phyloP scores from a whole-genome alignment of 2,797 vertebrate species.

The Rhincodon typus region DNA sequence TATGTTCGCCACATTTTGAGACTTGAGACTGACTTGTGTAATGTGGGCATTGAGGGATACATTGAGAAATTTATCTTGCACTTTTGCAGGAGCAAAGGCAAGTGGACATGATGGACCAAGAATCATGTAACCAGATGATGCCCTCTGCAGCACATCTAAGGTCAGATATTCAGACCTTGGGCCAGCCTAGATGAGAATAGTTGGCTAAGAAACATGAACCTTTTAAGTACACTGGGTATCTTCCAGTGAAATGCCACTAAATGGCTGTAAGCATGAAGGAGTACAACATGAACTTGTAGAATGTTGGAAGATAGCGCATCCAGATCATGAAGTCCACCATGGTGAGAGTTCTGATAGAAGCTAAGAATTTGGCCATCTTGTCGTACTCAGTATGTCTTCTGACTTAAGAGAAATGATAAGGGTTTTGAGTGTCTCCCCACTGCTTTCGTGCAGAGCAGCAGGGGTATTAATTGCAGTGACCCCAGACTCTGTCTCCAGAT shows the following conservation, averaged over 20 bases:
- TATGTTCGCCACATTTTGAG: background rate
- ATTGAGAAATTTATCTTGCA: background rate
- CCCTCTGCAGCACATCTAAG: background rate
- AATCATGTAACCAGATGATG: background rate
- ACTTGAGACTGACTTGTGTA: background rate
- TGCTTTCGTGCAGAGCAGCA: background rate
- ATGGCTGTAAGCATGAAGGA: background rate
- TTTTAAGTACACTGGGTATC: background rate
- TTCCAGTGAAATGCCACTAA: background rate
- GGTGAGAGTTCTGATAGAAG: background rate
- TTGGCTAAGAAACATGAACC: background rate
- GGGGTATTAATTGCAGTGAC: background rate
- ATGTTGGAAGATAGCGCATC: background rate
- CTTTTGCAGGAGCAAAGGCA: background rate
- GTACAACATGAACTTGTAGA: background rate
- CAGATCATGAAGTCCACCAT: background rate
- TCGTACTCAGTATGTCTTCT: too few relatives aligned
- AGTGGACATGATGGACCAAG: background rate
- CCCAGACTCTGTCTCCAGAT: background rate
- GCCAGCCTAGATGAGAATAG: background rate
- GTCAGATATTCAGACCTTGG: background rate
- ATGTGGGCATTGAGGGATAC: background rate
- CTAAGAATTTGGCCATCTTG: background rate
- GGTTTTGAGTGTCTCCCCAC: background rate
- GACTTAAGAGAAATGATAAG: background rate